Evolutionary conservation across 2,888 invertebrate species (phyloP).

Genomic region (Cordylochernes scorpioides): DNA sequence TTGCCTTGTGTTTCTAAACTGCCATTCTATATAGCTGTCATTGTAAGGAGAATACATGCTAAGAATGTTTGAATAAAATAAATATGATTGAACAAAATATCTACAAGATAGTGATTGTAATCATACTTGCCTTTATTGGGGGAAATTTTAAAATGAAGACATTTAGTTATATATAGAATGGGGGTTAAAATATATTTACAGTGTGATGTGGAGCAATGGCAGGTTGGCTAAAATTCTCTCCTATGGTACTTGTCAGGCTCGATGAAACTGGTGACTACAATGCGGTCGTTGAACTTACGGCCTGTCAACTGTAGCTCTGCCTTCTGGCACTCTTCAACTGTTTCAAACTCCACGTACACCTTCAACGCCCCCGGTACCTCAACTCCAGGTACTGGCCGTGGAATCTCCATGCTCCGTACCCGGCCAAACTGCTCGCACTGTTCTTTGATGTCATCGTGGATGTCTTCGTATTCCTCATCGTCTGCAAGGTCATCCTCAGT

Average conservation of each 20-base stretch:
- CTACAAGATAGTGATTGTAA: too few species aligned
- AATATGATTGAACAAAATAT: too few species aligned
- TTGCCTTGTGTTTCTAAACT: too few species aligned
- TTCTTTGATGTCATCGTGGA: conserved; percentile 88
- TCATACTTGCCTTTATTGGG: too few species aligned
- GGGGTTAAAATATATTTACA: too few species aligned
- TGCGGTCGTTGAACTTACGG: conserved; percentile 85
- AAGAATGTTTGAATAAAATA: too few species aligned
- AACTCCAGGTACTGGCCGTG: conserved; percentile 80
- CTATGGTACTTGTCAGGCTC: conserved; percentile 95
- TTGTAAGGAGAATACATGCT: too few species aligned
- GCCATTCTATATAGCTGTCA: too few species aligned
- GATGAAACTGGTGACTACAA: conserved; percentile 93
- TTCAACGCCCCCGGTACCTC: conserved; percentile 94
- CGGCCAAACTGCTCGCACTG: conserved; percentile 87
- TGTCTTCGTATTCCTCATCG: conserved; percentile 97
- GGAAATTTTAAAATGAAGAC: too few species aligned
- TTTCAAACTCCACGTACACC: conserved; percentile 92
- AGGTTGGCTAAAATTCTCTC: conserved; percentile 88
- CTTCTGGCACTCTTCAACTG: conserved; percentile 83
- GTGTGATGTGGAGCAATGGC: too few species aligned
- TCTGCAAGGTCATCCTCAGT: conserved; percentile 83
- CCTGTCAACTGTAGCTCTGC: conserved; percentile 93
- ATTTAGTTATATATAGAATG: too few species aligned
- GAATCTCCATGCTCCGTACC: conserved; percentile 89